Evolutionary conservation across 2,888 invertebrate genomes (phyloP).

Genomic region (Hermaeophaga mercurialis): DNA sequence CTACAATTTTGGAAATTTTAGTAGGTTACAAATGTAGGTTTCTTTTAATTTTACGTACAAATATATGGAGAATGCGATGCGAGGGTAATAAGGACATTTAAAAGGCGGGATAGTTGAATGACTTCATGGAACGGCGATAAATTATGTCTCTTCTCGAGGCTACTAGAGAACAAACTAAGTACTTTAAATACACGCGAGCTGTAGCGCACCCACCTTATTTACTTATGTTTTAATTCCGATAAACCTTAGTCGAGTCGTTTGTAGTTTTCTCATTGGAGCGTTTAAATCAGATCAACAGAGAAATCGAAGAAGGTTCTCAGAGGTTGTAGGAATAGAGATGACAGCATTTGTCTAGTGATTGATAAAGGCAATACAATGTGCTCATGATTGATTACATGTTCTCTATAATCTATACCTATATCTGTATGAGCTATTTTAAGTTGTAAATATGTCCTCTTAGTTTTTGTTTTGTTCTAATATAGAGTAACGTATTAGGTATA

Average conservation of each 20-base stretch:
- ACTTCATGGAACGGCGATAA: conserved; percentile 28
- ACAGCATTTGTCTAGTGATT: conserved; percentile 12
- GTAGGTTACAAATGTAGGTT: too few species aligned
- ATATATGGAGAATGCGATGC: conserved; percentile 28
- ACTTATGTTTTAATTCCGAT: conserved; percentile 13
- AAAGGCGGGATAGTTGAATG: conserved; percentile 36
- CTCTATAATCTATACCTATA: conserved; percentile 5
- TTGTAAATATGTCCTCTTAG: too few species aligned
- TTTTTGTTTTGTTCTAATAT: too few species aligned
- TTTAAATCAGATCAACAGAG: conserved; percentile 16
- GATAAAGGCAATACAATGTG: conserved; percentile 12
- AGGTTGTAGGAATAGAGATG: conserved; percentile 7
- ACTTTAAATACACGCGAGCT: conserved; percentile 28
- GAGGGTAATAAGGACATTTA: conserved; percentile 29
- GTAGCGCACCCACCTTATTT: conserved; percentile 29
- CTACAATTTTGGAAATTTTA: too few species aligned
- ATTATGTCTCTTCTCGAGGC: conserved; percentile 25
- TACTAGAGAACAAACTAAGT: conserved; percentile 25
- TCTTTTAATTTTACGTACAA: too few species aligned
- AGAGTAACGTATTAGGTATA: too few species aligned
- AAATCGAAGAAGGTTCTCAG: conserved; percentile 13
- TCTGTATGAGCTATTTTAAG: too few species aligned
- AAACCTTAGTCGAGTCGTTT: conserved; percentile 2
- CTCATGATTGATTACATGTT: conserved; percentile 16
- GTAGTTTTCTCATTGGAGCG: conserved; percentile 9